Conservation (phyloP, 2,113 vertebrate species). For the Blennius ocellaris region DNA sequence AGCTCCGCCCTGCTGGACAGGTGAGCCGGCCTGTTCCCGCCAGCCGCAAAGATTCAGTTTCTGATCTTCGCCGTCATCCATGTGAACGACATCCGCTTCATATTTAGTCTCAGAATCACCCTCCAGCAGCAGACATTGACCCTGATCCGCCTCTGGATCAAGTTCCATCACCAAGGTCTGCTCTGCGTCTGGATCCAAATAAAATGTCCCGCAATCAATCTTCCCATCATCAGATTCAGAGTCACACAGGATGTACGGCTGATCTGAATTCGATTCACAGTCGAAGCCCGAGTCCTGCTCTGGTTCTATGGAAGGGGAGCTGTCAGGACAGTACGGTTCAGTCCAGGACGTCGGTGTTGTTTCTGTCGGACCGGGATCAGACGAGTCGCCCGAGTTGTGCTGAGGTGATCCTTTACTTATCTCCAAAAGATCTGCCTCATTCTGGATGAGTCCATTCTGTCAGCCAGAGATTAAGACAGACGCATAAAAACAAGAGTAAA, state of each 20-base stretch:
- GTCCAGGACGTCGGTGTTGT: constrained; percentile 34
- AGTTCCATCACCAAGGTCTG: constrained; percentile 58
- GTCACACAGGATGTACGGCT: constrained; percentile 60
- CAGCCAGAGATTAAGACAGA: neutral
- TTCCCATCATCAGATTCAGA: constrained; percentile 50
- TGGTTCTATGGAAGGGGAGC: constrained; percentile 31
- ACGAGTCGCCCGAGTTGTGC: constrained; percentile 3
- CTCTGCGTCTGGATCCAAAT: constrained; percentile 67
- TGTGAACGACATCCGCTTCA: constrained; percentile 14
- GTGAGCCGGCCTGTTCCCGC: neutral
- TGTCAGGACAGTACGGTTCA: constrained; percentile 44
- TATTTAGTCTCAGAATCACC: constrained; percentile 22
- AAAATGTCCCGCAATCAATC: constrained; percentile 59
- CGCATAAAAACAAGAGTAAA: neutral
- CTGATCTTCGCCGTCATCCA: constrained; percentile 17
- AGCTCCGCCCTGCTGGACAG: constrained; percentile 13
- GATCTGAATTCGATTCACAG: constrained; percentile 66
- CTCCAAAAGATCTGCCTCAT: constrained; percentile 21
- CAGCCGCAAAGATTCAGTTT: neutral
- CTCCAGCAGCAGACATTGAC: constrained; percentile 21
- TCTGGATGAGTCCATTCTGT: constrained; percentile 47
- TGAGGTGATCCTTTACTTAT: constrained; percentile 6
- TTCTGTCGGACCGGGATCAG: constrained; percentile 13
- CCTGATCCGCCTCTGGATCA: constrained; percentile 54
- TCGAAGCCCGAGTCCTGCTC: constrained; percentile 65